phyloP scores from a whole-genome alignment of 2,888 invertebrate species.

The Drosophila sordidula region DNA sequence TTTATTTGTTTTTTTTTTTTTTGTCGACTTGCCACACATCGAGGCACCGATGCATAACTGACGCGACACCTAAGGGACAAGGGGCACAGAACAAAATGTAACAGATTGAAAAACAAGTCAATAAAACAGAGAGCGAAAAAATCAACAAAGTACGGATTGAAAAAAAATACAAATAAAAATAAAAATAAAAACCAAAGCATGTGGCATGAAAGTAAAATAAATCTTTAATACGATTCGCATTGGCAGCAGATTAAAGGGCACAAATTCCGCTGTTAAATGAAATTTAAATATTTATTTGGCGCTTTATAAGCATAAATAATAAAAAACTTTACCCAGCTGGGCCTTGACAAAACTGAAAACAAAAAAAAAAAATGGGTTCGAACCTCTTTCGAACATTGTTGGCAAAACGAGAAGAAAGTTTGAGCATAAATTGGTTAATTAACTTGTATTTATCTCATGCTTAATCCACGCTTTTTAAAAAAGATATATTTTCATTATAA shows the following conservation, averaged over 20 bases:
- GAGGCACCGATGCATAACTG: constrained; percentile 46
- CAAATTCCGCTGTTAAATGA: not conserved
- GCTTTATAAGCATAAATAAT: not conserved
- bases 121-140: constrained; percentile 26
- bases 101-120: constrained; percentile 50
- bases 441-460: not conserved
- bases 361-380: not conserved
- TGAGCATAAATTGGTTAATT: not conserved
- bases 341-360: no score
- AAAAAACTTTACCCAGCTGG: not conserved
- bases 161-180: not conserved
- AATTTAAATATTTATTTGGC: not conserved
- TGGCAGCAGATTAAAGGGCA: not conserved
- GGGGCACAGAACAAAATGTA: constrained; percentile 27
- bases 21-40: constrained; percentile 28
- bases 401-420: not conserved
- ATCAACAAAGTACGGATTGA: constrained; percentile 1
- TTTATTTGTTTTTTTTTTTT: constrained; percentile 14
- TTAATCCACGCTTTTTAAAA: not conserved
- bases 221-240: not conserved
- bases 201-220: constrained; percentile 4
- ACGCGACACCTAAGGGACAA: constrained; percentile 44
- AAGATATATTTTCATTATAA: constrained; percentile 1
- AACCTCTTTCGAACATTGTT: no score
- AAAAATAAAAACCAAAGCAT: not conserved